Evolutionary conservation across 1,140 invertebrate genomes (phyloP).

Genomic region (Sycobia sp.): DNA sequence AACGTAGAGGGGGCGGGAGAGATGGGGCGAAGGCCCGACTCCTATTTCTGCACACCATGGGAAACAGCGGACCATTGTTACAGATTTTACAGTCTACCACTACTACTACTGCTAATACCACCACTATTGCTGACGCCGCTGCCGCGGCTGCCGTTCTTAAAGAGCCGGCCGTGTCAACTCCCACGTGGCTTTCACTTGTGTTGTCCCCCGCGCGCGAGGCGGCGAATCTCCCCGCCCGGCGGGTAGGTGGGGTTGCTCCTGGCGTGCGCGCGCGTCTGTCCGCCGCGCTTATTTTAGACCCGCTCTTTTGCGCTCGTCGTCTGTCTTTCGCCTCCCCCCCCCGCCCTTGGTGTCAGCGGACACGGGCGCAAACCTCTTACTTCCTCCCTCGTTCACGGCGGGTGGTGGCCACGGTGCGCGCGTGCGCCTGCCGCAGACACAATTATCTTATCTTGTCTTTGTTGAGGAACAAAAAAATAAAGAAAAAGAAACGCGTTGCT

Average conservation of each 20-base stretch:
- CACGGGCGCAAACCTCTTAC: conserved; percentile 19
- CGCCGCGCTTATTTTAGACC: neutral
- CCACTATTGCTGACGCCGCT: too few relatives aligned
- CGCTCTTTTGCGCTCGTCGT: conserved; percentile 1
- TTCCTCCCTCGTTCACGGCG: conserved; percentile 8
- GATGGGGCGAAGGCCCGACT: conserved; percentile 26
- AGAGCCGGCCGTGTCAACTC: conserved; percentile 40
- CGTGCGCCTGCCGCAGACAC: neutral
- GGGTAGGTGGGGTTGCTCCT: too few relatives aligned
- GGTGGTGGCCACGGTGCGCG: too few relatives aligned
- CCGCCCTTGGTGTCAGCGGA: too few relatives aligned
- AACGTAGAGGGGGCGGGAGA: conserved; percentile 38
- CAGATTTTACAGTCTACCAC: conserved; percentile 53
- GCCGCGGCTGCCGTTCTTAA: too few relatives aligned
- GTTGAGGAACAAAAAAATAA: too few relatives aligned
- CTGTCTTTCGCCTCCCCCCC: too few relatives aligned
- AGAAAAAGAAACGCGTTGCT: conserved; percentile 17
- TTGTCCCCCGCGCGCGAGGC: conserved; percentile 42
- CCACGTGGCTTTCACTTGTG: conserved; percentile 57
- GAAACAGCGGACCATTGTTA: conserved; percentile 52
- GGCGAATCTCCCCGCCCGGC: conserved; percentile 19
- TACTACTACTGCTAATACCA: conserved; percentile 47
- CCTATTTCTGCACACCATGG: conserved; percentile 53
- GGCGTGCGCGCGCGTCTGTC: neutral
- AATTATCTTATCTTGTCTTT: conserved; percentile 10